Base-by-base conservation (phyloP, 2,888 invertebrate genomes). In the Iphiclides podalirius region DNA sequence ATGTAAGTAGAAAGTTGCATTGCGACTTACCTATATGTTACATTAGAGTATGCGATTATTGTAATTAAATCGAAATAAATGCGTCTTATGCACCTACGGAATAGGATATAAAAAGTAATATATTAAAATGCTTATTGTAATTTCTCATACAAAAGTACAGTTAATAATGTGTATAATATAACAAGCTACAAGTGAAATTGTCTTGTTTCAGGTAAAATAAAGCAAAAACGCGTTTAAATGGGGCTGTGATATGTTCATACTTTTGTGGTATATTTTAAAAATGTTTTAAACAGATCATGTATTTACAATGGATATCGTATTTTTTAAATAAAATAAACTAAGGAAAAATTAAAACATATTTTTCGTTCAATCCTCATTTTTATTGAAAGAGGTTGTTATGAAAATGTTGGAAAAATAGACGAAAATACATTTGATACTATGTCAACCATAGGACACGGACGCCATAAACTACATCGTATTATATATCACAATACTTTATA, bases 171-270 rank as follows among this genome's bases (percentile, higher is more conserved):
- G n/a, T n/a, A n/a, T n/a, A n/a, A n/a, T n/a, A n/a, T n/a, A n/a
- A n/a, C n/a, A n/a, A n/a, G n/a, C n/a, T n/a, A n/a, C n/a, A n/a
- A n/a, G n/a, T n/a, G n/a, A 38, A 1, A 12, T 12, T 31, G 11
- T 44, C 23, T 58, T 58, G 55, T 64, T 64, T 46, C 63, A 62
- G 66, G 63, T 63, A 60, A 49, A 43, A 39, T 33, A 52, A 52
- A 57, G 43, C 49, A 52, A 42, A 59, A 57, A 64, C 60, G 63
- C 20, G 38, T 49, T 11, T 60, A 70, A 71, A 71, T 68, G 63
- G 68, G 76, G 75, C 82, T 82, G 82, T 82, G 82, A 82, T 80
- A 82, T 70, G 64, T 62, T 52, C 52, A 61, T 59, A 60, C 57
- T 52, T 55, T 54, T 45, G 55, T 62, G 56, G 55, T 57, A 54